A percentile compares a stretch with the other conserved stretches of the same genome.
These are phyloP conservation scores for Polydesmus complanatus DNA, from an alignment of 2,888 invertebrate genomes.

Conservation along the genomic window DNA sequence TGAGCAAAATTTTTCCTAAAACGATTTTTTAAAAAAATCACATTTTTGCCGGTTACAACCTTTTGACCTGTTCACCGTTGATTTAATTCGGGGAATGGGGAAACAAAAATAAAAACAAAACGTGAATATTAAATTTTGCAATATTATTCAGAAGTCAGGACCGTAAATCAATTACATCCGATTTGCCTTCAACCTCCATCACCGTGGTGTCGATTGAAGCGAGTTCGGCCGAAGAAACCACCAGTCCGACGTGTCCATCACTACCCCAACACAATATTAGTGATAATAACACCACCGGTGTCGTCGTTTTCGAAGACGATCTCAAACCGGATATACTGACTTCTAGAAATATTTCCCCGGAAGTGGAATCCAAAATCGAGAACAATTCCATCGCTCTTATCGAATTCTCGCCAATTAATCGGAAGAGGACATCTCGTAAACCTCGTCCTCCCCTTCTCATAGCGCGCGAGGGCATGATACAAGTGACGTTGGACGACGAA, in stretches of 20 bases:
- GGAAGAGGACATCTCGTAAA: conserved; percentile 2
- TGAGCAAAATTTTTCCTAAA: too few species aligned
- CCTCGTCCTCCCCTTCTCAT: neutral
- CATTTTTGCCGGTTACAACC: too few species aligned
- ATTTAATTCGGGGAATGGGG: too few species aligned
- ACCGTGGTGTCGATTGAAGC: neutral
- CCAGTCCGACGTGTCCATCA: too few species aligned
- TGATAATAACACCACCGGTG: neutral
- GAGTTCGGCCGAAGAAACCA: neutral
- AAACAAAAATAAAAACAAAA: too few species aligned
- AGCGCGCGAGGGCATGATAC: neutral
- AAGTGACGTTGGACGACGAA: conserved; percentile 10
- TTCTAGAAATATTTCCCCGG: neutral
- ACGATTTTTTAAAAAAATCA: too few species aligned
- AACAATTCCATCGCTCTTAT: conserved; percentile 10
- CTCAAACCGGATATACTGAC: neutral
- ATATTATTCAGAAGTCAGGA: neutral
- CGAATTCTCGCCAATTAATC: conserved; percentile 12
- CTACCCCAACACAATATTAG: too few species aligned
- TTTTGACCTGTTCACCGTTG: too few species aligned
- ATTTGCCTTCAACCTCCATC: neutral
- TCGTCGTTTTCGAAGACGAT: neutral
- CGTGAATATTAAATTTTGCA: too few species aligned
- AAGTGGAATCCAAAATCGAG: neutral
- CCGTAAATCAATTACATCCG: neutral